Conservation (phyloP, 1,140 invertebrate species). For the Ceratina australensis region DNA sequence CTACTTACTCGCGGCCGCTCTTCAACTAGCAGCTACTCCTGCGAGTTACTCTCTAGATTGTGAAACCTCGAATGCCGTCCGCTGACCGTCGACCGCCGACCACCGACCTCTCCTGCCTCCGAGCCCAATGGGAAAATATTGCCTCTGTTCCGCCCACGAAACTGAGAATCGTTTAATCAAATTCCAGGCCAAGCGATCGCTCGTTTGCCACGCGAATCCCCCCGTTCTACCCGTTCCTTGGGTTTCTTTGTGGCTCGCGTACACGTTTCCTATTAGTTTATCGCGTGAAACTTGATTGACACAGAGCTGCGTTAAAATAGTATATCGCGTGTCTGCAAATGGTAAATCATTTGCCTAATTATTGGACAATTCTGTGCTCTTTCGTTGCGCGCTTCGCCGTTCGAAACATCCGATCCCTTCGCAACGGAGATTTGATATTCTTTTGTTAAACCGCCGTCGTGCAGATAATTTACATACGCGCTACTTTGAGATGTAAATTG, state of each 20-base stretch:
- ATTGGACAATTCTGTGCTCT: too few species aligned
- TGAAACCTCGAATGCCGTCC: conserved; percentile 42
- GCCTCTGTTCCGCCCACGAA: conserved; percentile 6
- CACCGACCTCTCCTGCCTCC: conserved; percentile 1
- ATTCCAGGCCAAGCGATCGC: neutral
- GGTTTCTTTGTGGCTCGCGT: neutral
- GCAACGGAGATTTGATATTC: too few species aligned
- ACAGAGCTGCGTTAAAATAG: too few species aligned
- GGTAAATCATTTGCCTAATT: too few species aligned
- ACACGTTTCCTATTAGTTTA: neutral
- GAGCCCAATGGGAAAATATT: conserved; percentile 33
- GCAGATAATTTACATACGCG: neutral
- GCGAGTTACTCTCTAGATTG: conserved; percentile 44
- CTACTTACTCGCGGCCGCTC: conserved; percentile 43
- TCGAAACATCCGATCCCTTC: too few species aligned
- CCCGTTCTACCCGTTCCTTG: neutral
- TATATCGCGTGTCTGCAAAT: too few species aligned
- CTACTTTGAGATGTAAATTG: conserved; percentile 42
- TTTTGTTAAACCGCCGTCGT: too few species aligned
- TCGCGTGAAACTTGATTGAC: too few species aligned
- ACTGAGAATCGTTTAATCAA: conserved; percentile 27
- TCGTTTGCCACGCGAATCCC: neutral
- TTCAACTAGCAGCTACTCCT: conserved; percentile 36
- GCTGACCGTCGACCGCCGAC: conserved; percentile 33
- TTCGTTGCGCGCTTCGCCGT: too few species aligned